Conservation (phyloP, 2,888 invertebrate species). For the Drosophila falleni region DNA sequence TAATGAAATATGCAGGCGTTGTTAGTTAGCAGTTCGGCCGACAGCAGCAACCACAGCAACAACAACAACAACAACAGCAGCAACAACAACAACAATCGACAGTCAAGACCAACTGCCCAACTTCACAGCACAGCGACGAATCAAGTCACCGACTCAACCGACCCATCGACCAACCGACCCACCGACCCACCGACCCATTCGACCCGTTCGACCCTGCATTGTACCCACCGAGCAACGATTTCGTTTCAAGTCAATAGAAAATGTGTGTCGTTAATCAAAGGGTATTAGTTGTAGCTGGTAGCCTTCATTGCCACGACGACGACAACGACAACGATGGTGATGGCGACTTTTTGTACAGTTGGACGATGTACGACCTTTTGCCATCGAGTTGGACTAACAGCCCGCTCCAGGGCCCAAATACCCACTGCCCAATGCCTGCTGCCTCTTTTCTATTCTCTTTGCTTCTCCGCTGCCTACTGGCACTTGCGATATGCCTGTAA, state of each 20-base stretch:
- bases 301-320: slow-evolving; percentile 67
- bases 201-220: slow-evolving; percentile 8
- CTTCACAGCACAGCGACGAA: slow-evolving; percentile 54
- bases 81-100: background rate
- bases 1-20: slow-evolving; percentile 76
- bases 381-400: slow-evolving; percentile 63
- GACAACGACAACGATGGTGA: slow-evolving; percentile 25
- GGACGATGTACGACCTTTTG: slow-evolving; percentile 78
- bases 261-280: slow-evolving; percentile 82
- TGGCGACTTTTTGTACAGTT: slow-evolving; percentile 70
- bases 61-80: background rate
- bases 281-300: slow-evolving; percentile 79
- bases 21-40: slow-evolving; percentile 44
- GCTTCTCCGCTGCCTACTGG: slow-evolving; percentile 59
- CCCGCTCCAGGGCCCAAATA: slow-evolving; percentile 38
- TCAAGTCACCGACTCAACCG: background rate
- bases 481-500: slow-evolving; percentile 82
- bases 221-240: slow-evolving; percentile 25
- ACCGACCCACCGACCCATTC: slow-evolving; percentile 1
- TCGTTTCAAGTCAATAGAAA: slow-evolving; percentile 77
- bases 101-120: slow-evolving; percentile 65
- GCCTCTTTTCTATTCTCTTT: background rate
- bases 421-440: slow-evolving; percentile 8
- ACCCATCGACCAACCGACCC: background rate
- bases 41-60: slow-evolving; percentile 1